Conservation (phyloP, 2,113 vertebrate genomes). For the Craseonycteris thonglongyai region DNA sequence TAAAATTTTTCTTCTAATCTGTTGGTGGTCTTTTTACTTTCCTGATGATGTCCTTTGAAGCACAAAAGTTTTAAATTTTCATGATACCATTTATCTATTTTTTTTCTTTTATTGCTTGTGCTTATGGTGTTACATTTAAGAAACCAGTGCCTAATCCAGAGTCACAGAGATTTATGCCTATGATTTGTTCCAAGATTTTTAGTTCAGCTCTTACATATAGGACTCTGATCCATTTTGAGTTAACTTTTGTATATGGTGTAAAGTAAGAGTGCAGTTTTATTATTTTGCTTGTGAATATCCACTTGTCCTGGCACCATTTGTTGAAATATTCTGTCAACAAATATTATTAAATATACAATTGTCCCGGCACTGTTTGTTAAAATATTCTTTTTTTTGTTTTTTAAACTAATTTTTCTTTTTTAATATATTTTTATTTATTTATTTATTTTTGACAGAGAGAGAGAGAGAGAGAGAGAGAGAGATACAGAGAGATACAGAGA, state of each 20-base stretch:
- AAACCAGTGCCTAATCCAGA: neutral
- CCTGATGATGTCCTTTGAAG: neutral
- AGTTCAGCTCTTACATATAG: neutral
- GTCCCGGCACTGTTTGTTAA: too few species aligned
- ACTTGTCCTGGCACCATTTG: neutral
- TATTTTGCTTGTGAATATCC: neutral
- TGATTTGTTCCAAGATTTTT: slow-evolving; percentile 12
- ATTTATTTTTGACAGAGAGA: too few species aligned
- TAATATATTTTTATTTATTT: too few species aligned
- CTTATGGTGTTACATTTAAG: neutral
- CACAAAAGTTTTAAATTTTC: neutral
- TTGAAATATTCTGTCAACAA: neutral
- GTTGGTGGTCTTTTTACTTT: neutral
- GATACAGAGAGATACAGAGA: too few species aligned
- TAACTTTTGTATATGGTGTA: neutral
- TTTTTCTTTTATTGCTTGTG: neutral
- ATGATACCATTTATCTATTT: neutral
- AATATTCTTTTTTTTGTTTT: too few species aligned
- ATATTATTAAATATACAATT: neutral
- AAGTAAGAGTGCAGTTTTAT: neutral
- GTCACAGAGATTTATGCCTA: neutral
- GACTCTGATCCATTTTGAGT: neutral
- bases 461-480: too few species aligned
- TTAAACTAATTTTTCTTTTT: too few species aligned
- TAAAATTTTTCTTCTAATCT: too few species aligned